Conservation (phyloP, 1,140 invertebrate genomes). For the Drosophila sulfurigaster region DNA sequence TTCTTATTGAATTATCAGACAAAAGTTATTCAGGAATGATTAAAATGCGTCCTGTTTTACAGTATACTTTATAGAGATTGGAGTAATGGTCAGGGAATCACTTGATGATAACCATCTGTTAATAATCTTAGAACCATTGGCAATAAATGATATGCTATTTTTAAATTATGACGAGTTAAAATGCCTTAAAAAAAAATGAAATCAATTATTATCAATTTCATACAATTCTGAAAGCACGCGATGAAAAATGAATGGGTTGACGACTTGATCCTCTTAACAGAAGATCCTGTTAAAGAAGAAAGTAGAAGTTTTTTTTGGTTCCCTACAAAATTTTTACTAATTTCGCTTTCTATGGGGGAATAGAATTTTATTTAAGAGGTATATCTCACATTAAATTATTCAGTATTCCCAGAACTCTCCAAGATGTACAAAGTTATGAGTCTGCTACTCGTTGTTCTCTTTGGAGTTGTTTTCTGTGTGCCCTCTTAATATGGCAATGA, state of each 20-base stretch:
- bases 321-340: background rate
- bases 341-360: background rate
- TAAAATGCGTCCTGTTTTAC: background rate
- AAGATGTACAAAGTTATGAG: conserved; percentile 20
- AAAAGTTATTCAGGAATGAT: background rate
- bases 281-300: background rate
- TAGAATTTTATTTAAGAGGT: background rate
- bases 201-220: conserved; percentile 10
- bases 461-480: background rate
- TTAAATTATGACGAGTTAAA: conserved; percentile 13
- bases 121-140: background rate
- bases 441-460: conserved; percentile 2
- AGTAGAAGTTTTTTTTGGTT: background rate
- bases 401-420: conserved; percentile 7
- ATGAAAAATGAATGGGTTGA: background rate
- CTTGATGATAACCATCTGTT: background rate
- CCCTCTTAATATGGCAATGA: conserved; percentile 8
- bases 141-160: background rate
- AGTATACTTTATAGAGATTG: background rate
- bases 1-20: background rate
- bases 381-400: background rate
- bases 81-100: background rate
- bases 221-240: background rate
- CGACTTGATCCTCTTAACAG: background rate
- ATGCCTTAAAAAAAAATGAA: background rate